These are phyloP conservation scores for Conops quadrifasciatus DNA, from an alignment of 2,888 invertebrate species.

Conservation along the genomic window DNA sequence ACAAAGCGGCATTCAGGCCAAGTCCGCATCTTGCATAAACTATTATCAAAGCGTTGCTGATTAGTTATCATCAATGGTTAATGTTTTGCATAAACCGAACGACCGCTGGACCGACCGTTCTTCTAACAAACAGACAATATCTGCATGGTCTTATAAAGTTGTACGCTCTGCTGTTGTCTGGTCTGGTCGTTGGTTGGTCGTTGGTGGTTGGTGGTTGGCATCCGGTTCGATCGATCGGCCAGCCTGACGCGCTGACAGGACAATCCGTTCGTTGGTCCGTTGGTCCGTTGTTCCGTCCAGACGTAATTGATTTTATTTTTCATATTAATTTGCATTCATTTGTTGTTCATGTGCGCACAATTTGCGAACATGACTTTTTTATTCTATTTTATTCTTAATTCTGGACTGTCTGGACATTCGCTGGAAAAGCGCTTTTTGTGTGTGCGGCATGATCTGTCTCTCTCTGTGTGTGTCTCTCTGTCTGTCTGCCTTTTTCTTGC, in stretches of 20 bases:
- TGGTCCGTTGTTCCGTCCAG: no score
- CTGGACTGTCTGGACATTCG: background rate
- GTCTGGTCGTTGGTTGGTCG: no score
- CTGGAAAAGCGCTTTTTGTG: background rate
- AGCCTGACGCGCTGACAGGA: background rate
- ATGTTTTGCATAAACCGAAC: constrained; percentile 12
- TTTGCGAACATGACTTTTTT: constrained; percentile 1
- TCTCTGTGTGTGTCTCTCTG: background rate
- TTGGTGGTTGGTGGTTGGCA: no score
- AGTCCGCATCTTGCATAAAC: constrained; percentile 17
- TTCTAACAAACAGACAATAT: background rate
- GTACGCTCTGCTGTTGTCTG: no score
- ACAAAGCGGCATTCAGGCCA: background rate
- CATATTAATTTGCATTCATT: constrained; percentile 15
- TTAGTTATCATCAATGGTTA: constrained; percentile 26
- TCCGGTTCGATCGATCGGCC: background rate
- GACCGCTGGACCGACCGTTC: background rate
- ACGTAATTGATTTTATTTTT: constrained; percentile 29
- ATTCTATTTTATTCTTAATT: no score
- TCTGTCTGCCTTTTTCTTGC: background rate
- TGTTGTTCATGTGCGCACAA: constrained; percentile 17
- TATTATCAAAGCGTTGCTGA: constrained; percentile 27
- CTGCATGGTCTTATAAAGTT: no score
- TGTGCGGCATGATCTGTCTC: background rate
- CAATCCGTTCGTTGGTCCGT: background rate